These are phyloP conservation scores for Amorpha juglandis DNA, from an alignment of 2,888 invertebrate genomes.

Conservation along the genomic window DNA sequence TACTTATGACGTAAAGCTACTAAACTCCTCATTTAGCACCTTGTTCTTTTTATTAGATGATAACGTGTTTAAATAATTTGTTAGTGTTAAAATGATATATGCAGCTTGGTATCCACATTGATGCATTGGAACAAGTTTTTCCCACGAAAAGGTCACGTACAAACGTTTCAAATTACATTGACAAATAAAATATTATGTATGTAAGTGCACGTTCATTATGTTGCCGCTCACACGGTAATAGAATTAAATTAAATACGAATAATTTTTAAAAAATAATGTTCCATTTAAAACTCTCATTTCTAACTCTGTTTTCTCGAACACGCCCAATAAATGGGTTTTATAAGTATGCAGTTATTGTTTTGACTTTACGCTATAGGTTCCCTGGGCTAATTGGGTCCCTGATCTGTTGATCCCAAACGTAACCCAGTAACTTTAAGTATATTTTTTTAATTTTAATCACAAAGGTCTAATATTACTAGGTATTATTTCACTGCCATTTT, in stretches of 20 bases:
- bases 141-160: slow-evolving; percentile 39
- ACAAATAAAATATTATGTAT: slow-evolving; percentile 38
- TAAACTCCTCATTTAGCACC: background rate
- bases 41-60: background rate
- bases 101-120: slow-evolving; percentile 2
- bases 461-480: too few species aligned
- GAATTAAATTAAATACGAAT: background rate
- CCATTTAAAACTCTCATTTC: too few species aligned
- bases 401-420: too few species aligned
- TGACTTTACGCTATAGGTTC: too few species aligned
- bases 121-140: slow-evolving; percentile 26
- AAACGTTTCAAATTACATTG: slow-evolving; percentile 36
- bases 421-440: too few species aligned
- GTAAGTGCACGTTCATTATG: slow-evolving; percentile 29
- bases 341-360: too few species aligned
- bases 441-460: too few species aligned
- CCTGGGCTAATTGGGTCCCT: too few species aligned
- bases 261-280: background rate
- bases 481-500: too few species aligned
- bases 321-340: too few species aligned
- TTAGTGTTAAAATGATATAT: slow-evolving; percentile 3
- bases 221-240: background rate
- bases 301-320: too few species aligned
- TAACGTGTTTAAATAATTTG: background rate
- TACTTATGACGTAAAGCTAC: too few species aligned